Evolutionary conservation across 2,888 invertebrate genomes (phyloP).

Genomic region (Operophtera brumata): DNA sequence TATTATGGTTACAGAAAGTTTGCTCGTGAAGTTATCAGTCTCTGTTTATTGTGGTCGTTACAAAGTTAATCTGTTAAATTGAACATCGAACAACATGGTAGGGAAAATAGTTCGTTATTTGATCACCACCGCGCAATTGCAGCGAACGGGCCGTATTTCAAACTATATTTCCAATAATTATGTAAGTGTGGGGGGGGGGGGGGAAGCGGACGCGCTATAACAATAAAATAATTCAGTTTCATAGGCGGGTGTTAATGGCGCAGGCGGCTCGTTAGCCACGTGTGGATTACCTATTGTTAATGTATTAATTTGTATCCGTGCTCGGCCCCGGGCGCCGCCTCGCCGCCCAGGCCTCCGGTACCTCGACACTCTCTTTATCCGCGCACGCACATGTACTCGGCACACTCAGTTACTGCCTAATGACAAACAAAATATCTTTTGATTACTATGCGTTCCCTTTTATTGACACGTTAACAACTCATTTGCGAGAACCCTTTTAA

Average conservation of each 20-base stretch:
- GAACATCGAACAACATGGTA: constrained; percentile 26
- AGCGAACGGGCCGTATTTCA: constrained; percentile 38
- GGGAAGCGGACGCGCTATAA: constrained; percentile 56
- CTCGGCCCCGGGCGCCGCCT: constrained; percentile 36
- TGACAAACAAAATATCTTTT: constrained; percentile 19
- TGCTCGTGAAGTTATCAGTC: constrained; percentile 27
- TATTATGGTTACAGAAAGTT: constrained; percentile 26
- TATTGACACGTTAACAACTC: constrained; percentile 11
- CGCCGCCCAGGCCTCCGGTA: constrained; percentile 26
- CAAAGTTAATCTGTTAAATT: constrained; percentile 33
- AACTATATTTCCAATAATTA: constrained; percentile 53
- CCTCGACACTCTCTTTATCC: constrained; percentile 24
- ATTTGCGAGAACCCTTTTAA: constrained; percentile 8
- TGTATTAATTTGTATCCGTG: constrained; percentile 74
- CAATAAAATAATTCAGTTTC: constrained; percentile 72
- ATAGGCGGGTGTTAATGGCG: constrained; percentile 69
- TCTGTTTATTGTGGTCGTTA: constrained; percentile 33
- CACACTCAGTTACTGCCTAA: constrained; percentile 15
- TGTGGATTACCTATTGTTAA: constrained; percentile 76
- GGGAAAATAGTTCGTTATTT: constrained; percentile 27
- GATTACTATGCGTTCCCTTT: constrained; percentile 11
- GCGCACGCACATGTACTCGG: constrained; percentile 5
- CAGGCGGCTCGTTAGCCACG: constrained; percentile 68
- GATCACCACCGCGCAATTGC: constrained; percentile 31
- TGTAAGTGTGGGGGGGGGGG: constrained; percentile 52